Evolutionary conservation across 2,113 vertebrate species (phyloP).

Genomic region (Cranoglanis bouderius): DNA sequence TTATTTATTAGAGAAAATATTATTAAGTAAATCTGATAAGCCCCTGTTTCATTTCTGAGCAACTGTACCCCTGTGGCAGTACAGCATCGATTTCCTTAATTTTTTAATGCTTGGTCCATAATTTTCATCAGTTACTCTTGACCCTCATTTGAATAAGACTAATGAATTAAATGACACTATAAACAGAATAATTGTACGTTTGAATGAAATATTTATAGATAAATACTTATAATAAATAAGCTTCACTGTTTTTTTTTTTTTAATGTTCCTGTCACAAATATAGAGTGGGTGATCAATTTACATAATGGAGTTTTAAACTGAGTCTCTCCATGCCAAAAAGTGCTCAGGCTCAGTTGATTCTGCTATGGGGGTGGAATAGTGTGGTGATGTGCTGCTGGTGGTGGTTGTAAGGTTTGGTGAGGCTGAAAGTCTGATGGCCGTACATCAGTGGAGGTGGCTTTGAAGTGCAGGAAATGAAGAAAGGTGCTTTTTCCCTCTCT

Average conservation of each 20-base stretch:
- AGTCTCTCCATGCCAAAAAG: constrained; percentile 7
- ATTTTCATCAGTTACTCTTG: background rate
- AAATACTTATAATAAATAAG: background rate
- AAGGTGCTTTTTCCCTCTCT: constrained; percentile 57
- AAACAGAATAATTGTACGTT: background rate
- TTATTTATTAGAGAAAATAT: background rate
- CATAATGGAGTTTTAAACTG: constrained; percentile 29
- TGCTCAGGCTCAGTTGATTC: constrained; percentile 23
- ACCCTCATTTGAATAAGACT: background rate
- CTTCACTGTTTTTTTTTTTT: background rate
- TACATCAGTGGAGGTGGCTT: constrained; percentile 69
- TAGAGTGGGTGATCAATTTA: constrained; percentile 10
- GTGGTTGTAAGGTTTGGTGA: constrained; percentile 33
- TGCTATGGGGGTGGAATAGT: constrained; percentile 43
- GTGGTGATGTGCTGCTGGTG: constrained; percentile 41
- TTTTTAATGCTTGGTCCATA: background rate
- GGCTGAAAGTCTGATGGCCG: constrained; percentile 65
- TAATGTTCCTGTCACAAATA: background rate
- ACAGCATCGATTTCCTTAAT: background rate
- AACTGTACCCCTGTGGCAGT: too few relatives aligned
- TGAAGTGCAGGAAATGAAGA: constrained; percentile 77
- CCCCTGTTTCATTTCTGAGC: background rate
- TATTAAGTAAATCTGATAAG: too few relatives aligned
- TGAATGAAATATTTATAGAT: background rate
- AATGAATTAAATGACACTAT: background rate